A percentile compares a stretch with the other conserved stretches of the same genome.
These are phyloP conservation scores for Emys orbicularis DNA, from an alignment of 2,797 vertebrate species.

Conservation along the genomic window DNA sequence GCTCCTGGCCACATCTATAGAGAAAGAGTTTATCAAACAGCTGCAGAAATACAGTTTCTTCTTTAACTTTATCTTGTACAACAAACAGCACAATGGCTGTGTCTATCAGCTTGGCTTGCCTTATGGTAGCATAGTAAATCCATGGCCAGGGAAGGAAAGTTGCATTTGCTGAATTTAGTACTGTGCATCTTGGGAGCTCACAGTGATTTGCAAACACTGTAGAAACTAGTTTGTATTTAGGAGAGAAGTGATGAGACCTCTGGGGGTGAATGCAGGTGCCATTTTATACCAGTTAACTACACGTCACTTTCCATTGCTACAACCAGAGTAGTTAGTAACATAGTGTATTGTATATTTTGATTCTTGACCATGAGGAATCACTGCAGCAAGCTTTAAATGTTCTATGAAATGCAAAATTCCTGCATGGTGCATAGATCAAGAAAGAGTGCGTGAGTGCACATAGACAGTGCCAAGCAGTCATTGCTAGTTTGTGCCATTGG, in stretches of 20 bases:
- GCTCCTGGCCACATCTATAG: neutral
- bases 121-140: neutral
- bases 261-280: neutral
- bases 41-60: neutral
- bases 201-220: conserved; percentile 18
- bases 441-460: neutral
- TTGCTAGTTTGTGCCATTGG: neutral
- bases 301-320: neutral
- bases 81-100: neutral
- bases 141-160: neutral
- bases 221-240: conserved; percentile 12
- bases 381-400: conserved; percentile 39
- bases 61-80: neutral
- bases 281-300: neutral
- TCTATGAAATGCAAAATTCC: neutral
- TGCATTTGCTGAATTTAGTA: neutral
- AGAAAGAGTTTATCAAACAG: neutral
- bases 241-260: neutral
- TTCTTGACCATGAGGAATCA: conserved; percentile 30
- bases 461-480: neutral
- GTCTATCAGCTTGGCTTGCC: neutral
- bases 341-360: neutral
- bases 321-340: neutral
- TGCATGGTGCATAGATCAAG: neutral
- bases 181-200: neutral